Conservation (phyloP, 30 jellyfish, hydroid and myxozoan species). For the Hydractinia symbiolongicarpus region DNA sequence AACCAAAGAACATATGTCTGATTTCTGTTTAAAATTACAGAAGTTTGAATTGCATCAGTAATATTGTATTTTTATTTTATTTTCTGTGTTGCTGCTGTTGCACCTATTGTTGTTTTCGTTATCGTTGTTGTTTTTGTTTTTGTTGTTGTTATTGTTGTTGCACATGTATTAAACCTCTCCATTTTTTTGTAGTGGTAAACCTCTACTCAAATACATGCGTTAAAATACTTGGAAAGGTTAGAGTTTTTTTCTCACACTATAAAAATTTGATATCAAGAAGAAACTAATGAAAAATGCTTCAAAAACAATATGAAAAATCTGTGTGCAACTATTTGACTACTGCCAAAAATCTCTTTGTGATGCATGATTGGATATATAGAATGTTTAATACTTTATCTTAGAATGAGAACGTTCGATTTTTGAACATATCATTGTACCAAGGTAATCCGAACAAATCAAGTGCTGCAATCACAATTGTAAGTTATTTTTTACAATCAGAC, state of each 20-base stretch:
- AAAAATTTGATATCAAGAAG: no score
- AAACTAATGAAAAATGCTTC: no score
- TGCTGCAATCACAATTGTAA: constrained; percentile 85
- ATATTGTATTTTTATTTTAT: background rate
- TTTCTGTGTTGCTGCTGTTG: background rate
- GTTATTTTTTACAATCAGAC: no score
- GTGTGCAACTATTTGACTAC: no score
- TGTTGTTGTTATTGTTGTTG: background rate
- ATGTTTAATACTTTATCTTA: constrained; percentile 1
- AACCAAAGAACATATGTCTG: no score
- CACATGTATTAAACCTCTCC: background rate
- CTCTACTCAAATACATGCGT: constrained; percentile 75
- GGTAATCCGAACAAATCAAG: constrained; percentile 68
- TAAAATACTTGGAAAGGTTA: constrained; percentile 87
- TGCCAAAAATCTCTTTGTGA: no score
- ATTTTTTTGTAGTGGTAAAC: constrained; percentile 60
- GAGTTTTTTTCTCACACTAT: background rate
- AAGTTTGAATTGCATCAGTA: no score
- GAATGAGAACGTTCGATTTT: constrained; percentile 94
- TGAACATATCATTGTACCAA: constrained; percentile 66
- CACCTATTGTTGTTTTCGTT: background rate
- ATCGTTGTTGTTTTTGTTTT: background rate
- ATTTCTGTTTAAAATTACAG: no score
- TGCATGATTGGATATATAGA: background rate
- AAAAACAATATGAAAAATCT: no score